Percentiles rank a stretch among this genome's conserved stretches.
These are phyloP conservation scores for Hemiscyllium ocellatum DNA, from an alignment of 2,113 vertebrate species.

Conservation along the genomic window DNA sequence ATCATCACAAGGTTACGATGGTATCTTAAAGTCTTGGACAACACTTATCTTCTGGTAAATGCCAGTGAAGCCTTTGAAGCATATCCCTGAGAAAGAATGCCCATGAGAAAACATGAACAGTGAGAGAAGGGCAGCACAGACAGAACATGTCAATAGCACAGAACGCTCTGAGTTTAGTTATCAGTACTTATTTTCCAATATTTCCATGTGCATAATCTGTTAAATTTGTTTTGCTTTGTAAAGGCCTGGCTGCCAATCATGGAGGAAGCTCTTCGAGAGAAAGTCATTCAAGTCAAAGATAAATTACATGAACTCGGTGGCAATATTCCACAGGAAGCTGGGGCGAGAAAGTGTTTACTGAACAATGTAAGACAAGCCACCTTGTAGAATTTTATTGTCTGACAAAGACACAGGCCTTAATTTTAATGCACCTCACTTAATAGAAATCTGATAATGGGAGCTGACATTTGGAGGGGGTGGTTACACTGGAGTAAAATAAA, in stretches of 20 bases:
- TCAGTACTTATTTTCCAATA: neutral
- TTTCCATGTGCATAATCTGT: neutral
- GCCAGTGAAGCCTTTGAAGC: neutral
- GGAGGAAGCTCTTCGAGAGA: neutral
- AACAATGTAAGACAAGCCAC: neutral
- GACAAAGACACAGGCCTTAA: neutral
- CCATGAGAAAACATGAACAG: neutral
- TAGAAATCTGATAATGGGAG: neutral
- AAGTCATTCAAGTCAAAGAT: neutral
- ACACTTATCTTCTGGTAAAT: neutral
- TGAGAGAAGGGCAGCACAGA: neutral
- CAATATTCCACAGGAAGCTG: neutral
- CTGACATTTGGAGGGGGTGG: neutral
- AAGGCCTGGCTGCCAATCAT: neutral
- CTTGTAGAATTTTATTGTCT: neutral
- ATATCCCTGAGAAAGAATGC: neutral
- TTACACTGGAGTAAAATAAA: neutral
- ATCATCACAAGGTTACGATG: too few species aligned
- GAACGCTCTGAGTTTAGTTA: neutral
- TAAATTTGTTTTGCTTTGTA: neutral
- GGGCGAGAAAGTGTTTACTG: neutral
- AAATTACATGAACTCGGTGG: neutral
- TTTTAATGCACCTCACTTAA: neutral
- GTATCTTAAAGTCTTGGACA: too few species aligned
- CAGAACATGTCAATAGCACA: neutral